Percentiles rank a stretch among this genome's conserved stretches.
Conservation (phyloP, 1,140 invertebrate genomes). For the Myzus persicae region DNA sequence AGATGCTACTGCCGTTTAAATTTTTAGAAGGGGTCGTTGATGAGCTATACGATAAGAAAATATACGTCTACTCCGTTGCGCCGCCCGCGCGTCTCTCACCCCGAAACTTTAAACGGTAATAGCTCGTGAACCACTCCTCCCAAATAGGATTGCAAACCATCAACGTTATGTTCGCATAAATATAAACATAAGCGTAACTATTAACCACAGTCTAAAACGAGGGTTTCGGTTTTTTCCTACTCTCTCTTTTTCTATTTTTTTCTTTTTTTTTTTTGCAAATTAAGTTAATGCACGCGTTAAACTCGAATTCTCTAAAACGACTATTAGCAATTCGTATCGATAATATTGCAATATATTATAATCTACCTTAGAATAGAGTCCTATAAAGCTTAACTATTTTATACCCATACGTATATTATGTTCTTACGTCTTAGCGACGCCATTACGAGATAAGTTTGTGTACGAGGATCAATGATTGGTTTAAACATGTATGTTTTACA, state of each 20-base stretch:
- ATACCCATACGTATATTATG: background rate
- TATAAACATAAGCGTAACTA: conserved; percentile 3
- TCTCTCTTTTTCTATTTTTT: too few relatives aligned
- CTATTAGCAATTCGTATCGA: background rate
- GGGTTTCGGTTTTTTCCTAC: background rate
- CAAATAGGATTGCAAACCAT: background rate
- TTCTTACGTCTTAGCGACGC: background rate
- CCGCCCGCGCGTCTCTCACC: background rate
- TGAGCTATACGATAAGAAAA: conserved; percentile 9
- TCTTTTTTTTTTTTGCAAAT: background rate
- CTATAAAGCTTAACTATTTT: background rate
- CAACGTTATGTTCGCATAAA: conserved; percentile 14
- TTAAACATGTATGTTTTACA: background rate
- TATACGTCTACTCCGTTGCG: background rate
- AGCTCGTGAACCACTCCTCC: background rate
- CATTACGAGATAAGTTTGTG: too few relatives aligned
- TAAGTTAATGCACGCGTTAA: background rate
- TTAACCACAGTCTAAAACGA: background rate
- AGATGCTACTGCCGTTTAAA: background rate
- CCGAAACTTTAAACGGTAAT: conserved; percentile 14
- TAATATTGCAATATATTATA: background rate
- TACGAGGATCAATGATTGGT: too few relatives aligned
- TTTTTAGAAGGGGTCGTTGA: background rate
- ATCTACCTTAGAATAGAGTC: background rate
- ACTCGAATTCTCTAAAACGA: background rate